Conservation (phyloP, 1,140 invertebrate genomes). For the Bombus impatiens region DNA sequence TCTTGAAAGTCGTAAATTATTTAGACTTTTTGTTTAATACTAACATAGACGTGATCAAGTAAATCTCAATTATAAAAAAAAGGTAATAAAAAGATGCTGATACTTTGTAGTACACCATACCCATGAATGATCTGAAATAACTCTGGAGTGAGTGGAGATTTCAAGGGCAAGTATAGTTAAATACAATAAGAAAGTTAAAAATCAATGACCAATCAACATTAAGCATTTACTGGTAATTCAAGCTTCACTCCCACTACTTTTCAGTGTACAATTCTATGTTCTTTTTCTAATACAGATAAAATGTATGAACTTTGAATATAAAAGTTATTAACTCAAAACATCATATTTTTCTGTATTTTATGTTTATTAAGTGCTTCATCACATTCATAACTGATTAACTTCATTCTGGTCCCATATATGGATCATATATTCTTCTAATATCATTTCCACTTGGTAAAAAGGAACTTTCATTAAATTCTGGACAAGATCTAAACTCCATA, state of each 20-base stretch:
- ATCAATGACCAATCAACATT: constrained; percentile 30
- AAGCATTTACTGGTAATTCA: constrained; percentile 14
- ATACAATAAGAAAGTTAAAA: constrained; percentile 53
- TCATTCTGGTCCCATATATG: too few relatives aligned
- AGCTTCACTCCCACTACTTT: not conserved
- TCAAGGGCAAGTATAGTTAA: constrained; percentile 59
- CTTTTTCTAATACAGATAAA: not conserved
- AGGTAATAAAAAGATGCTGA: not conserved
- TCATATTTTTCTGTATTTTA: not conserved
- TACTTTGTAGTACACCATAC: not conserved
- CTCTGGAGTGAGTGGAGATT: not conserved
- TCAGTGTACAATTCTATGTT: not conserved
- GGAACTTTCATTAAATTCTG: constrained; percentile 73
- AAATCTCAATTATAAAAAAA: not conserved
- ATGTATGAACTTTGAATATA: not conserved
- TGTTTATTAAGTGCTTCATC: not conserved
- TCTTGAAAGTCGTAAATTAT: not conserved
- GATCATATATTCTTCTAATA: not conserved
- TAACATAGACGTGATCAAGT: not conserved
- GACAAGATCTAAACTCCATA: constrained; percentile 77
- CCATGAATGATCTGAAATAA: not conserved
- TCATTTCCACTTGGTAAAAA: not conserved
- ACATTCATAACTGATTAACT: too few relatives aligned
- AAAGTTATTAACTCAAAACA: not conserved
- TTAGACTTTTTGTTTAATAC: not conserved